These are phyloP conservation scores for Dicyrtoma fusca DNA, from an alignment of 2,888 invertebrate genomes.

Conservation along the genomic window DNA sequence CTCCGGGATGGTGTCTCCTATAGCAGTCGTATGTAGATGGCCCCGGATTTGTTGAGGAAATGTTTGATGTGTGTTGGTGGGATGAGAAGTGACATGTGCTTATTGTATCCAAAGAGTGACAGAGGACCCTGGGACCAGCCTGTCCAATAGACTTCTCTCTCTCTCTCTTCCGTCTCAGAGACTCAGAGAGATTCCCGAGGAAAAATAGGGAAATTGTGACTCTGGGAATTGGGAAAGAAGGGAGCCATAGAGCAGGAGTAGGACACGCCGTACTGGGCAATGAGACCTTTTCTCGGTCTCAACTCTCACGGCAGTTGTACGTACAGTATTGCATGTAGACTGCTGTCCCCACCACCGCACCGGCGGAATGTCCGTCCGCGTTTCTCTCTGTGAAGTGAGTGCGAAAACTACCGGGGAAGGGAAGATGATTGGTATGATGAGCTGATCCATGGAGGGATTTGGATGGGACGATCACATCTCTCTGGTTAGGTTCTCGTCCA, in stretches of 20 bases:
- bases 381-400: background rate
- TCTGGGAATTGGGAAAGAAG: background rate
- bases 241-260: too few species aligned
- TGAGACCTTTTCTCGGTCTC: background rate
- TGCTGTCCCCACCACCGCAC: background rate
- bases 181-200: background rate
- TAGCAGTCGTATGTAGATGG: slow-evolving; percentile 3
- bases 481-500: background rate
- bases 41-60: slow-evolving; percentile 36
- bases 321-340: too few species aligned
- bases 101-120: slow-evolving; percentile 38
- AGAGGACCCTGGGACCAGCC: slow-evolving; percentile 9
- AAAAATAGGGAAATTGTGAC: slow-evolving; percentile 5
- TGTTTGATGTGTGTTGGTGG: slow-evolving; percentile 41
- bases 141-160: slow-evolving; percentile 21
- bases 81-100: slow-evolving; percentile 41
- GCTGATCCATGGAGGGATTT: slow-evolving; percentile 40
- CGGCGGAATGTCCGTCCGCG: slow-evolving; percentile 1
- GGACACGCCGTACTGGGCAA: slow-evolving; percentile 4
- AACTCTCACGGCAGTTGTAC: background rate
- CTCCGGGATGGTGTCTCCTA: background rate
- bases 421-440: slow-evolving; percentile 32
- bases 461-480: slow-evolving; percentile 23
- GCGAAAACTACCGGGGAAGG: slow-evolving; percentile 13
- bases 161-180: slow-evolving; percentile 1